Base-by-base conservation (phyloP, 92 coral and sea anemone species). In the Umimayanthus chanpuru region DNA sequence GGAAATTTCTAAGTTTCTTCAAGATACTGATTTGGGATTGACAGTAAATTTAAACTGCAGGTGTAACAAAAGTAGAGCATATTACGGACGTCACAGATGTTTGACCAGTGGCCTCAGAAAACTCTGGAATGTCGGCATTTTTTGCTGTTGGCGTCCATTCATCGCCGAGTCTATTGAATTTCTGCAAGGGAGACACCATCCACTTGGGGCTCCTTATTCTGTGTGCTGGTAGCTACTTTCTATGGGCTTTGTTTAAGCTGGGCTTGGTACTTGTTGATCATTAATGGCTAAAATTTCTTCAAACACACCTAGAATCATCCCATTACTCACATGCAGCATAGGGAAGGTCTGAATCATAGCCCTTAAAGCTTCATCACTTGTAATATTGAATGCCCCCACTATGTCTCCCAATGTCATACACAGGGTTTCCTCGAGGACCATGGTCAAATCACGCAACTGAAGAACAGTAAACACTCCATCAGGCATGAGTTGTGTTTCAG, bases 341-440 rank as follows among this genome's bases (percentile, higher is more conserved):
- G 89, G 89, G 39, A 86, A 86, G 61, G 64, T 79, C 89, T 76
- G 80, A 50, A 86, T 79, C 2, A 86, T 66, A n/a, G 85, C 84
- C 10, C 7, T 11, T 40, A 55, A 61, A 77, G 77, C 85, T 70
- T 86, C 61, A 30, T 79, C 82, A 38, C 89, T 86, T 86, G 82
- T 65, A 76, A 76, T 77, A 61, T 65, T 28, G 41, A 81, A 68
- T 58, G 82, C 77, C 66, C 74, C 67, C 74, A 61, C 75, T 5
- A 87, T 53, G 85, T 87, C 89, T 29, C 39, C 39, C 30, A 81
- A n/a, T 56, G 82, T 53, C n/a, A 87, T 58, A 26, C 55, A 58
- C 41, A 64, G 56, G 18, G 75, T 23, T 81, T 81, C 32, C 85
- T 81, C n/a, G n/a, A n/a, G n/a, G n/a, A n/a, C n/a, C n/a, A n/a